Evolutionary conservation across 2,888 invertebrate genomes (phyloP), one percentile per base, ranked within the genome.

Genomic region (Diarsia mendica): DNA sequence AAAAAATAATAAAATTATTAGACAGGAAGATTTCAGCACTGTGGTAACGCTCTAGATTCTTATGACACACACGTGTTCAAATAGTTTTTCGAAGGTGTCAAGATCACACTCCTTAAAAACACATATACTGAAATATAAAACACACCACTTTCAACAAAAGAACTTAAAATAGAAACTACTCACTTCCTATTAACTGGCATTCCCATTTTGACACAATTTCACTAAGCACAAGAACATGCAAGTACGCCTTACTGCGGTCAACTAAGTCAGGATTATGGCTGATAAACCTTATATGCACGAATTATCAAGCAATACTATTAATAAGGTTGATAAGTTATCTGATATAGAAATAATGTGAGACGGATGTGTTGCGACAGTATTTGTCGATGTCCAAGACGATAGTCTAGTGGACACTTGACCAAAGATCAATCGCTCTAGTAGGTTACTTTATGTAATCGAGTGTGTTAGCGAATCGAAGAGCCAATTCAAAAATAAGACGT

Each of bases 301-400:
- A 85, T 83, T 87, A 78, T 77, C 77, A 75, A 75, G 75, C 63
- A 73, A 72, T 73, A 82, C 51, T 80, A 79, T 64, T 82, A 86
- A 85, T 84, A 77, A 77, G 75, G 72, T 78, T 73, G 85, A 87
- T 87, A 88, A 63, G 76, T 78, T 87, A 88, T 87, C 87, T 72
- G 83, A 85, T 85, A 84, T 74, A 84, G 75, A 71, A 74, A 75
- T 84, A 85, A 82, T 85, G 77, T 72, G 74, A 85, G 75, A 75
- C 83, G 85, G 82, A 85, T 83, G 77, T 84, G 70, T 69, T 68
- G 39, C 70, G 60, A 68, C 73, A 72, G 67, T 79, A 51, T 83
- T 73, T 71, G 61, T 68, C 49, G 74, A 74, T 75, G 66, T 68
- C 58, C 64, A 70, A 81, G 69, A 83, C 39, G 83, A 72, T 72